Percentiles rank a stretch among this genome's conserved stretches.
These are phyloP conservation scores for Leuctra nigra DNA, from an alignment of 2,888 invertebrate genomes.

Conservation along the genomic window DNA sequence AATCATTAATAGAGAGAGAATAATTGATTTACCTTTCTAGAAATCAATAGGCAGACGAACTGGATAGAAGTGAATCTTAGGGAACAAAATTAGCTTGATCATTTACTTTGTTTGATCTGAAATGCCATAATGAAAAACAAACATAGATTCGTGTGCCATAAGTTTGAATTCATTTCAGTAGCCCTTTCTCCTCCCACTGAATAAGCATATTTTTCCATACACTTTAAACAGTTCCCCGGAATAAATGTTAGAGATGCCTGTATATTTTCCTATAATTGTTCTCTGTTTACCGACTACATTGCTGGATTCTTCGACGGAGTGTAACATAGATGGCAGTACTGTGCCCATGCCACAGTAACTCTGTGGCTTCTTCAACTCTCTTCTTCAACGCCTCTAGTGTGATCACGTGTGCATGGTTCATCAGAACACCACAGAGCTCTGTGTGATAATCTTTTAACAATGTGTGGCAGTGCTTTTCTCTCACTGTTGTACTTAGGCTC, in stretches of 20 bases:
- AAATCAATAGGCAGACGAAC: not conserved
- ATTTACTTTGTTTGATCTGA: no score
- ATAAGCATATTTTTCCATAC: not conserved
- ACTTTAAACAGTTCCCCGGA: not conserved
- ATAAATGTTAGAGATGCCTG: not conserved
- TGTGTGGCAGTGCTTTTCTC: constrained; percentile 9
- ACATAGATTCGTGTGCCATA: no score
- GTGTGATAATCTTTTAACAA: constrained; percentile 24
- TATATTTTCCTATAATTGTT: not conserved
- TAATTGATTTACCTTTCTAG: no score
- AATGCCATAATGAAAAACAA: no score
- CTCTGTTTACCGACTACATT: not conserved
- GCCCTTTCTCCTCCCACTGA: not conserved
- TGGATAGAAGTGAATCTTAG: not conserved
- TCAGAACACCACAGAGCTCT: not conserved
- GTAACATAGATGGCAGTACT: not conserved
- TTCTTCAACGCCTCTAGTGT: not conserved
- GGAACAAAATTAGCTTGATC: not conserved
- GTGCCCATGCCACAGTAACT: not conserved
- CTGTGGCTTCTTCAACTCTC: not conserved
- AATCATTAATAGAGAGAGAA: no score
- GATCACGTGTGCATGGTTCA: not conserved
- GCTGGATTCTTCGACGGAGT: not conserved
- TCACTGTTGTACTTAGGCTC: constrained; percentile 6
- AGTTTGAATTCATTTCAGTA: not conserved